Base-by-base conservation (phyloP, 2,888 invertebrate genomes). In the Plebejus melissa region DNA sequence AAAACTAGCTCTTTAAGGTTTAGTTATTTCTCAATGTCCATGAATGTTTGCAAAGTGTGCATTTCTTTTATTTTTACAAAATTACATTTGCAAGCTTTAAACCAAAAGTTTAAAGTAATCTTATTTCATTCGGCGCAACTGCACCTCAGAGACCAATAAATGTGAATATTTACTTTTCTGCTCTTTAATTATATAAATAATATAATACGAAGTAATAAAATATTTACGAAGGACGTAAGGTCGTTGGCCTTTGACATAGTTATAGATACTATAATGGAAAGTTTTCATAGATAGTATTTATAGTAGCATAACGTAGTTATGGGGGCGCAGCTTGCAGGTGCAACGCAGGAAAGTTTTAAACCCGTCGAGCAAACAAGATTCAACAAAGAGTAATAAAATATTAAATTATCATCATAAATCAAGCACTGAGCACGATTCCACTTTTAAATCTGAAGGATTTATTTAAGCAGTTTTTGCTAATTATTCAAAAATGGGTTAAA, bases 401-500 rank as follows among this genome's bases (percentile, higher is more conserved):
- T 65, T 1, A 65, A 32, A 32, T 65, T 65, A 65, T 65, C 65
- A 65, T 65, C 13, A 65, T 65, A 65, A 13, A 32, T 70, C 41
- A 71, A 46, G 46, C 41, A 46, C 22, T 46, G 41, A 46, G 11
- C 11, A 41, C 28, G 28, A 32, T 50, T 28, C 1, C 32, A 72
- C 28, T 36, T 46, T 72, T 54, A 72, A 72, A 22, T 41, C 50
- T 41, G 22, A 41, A 70, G n/a, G n/a, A 70, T 72, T 32, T 72
- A 72, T 50, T 72, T 32, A 72, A 72, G 32, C 50, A 54, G 72
- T 46, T 72, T 54, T 54, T 13, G 72, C 54, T 72, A 72, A 54
- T 54, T 72, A 32, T 50, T 54, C 28, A 50, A 72, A 71, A 72
- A 72, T 71, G 13, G 71, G 71, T 71, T 71, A 71, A 71, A 46